These are phyloP conservation scores for Paedocypris micromegethes DNA, from an alignment of 2,797 vertebrate genomes.

Conservation along the genomic window DNA sequence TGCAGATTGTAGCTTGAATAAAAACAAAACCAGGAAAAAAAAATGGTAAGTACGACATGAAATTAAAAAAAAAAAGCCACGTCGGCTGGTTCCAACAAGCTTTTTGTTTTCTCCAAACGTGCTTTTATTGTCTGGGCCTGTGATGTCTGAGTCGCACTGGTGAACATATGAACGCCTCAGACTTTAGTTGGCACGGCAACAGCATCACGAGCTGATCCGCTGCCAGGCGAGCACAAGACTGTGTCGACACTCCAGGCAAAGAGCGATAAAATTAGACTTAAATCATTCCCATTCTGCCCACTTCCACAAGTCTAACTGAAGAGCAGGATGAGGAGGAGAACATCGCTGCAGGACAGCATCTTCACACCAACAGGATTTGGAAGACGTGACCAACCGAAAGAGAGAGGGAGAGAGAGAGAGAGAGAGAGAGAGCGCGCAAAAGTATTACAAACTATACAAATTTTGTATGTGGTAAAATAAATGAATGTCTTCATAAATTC, in stretches of 20 bases:
- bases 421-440: background rate
- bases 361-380: slow-evolving; percentile 1
- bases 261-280: slow-evolving; percentile 42
- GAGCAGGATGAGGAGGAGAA: slow-evolving; percentile 10
- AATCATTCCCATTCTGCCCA: slow-evolving; percentile 29
- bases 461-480: too few relatives aligned
- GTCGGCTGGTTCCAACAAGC: background rate
- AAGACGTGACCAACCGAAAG: slow-evolving; percentile 2
- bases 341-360: slow-evolving; percentile 17
- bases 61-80: background rate
- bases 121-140: slow-evolving; percentile 19
- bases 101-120: slow-evolving; percentile 22
- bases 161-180: slow-evolving; percentile 40
- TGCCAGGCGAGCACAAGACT: slow-evolving; percentile 20
- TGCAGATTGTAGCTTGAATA: background rate
- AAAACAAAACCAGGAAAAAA: background rate
- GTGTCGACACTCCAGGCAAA: slow-evolving; percentile 39
- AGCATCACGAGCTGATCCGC: slow-evolving; percentile 30
- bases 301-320: slow-evolving; percentile 6
- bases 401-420: slow-evolving; percentile 4
- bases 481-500: too few relatives aligned
- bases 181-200: slow-evolving; percentile 30
- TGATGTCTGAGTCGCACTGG: slow-evolving; percentile 19
- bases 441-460: too few relatives aligned
- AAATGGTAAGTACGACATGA: background rate